Base-by-base conservation (phyloP, 2,888 invertebrate species). In the Athripsodes cinereus region DNA sequence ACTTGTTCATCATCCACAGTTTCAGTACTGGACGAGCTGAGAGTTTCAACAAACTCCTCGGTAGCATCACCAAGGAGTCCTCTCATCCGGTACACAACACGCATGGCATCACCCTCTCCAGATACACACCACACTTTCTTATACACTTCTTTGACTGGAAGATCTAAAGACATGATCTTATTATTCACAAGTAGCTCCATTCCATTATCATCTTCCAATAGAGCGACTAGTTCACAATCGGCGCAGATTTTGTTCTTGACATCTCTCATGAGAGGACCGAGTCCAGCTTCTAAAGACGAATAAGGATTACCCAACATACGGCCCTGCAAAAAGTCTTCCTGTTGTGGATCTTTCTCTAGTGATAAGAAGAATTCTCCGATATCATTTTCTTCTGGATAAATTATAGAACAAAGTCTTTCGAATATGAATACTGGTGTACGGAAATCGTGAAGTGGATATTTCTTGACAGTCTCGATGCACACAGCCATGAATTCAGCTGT, bases 301-400 rank as follows among this genome's bases (percentile, higher is more conserved):
- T 98, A 99, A 0, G 98, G 98, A 78, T 98, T 99, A 52, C 97
- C 97, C 66, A 96, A 79, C 97, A 98, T 98, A 35, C 97, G 86
- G 6, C 96, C 93, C 78, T 95, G 95, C 66, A 99, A 81, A 75
- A 97, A 99, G 78, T 99, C 98, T 74, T 99, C 99, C 69, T 99
- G 98, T 67, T 97, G 97, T 0, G 96, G 92, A 78, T 99, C 99
- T 71, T 99, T 99, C 70, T 98, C 98, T 3, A 99, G 79, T 0
- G 93, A 92, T 61, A 99, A 82, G 80, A 93, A 93, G 78, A 98
- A 98, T 73, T 98, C 97, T 0, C 94, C 94, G 2, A 95, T 89
- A 69, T 96, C 96, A 69, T 96, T 96, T 73, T 97, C 96, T 70
- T 97, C 96, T 0, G 96, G 97, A 71, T 95, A 94, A 65, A 99